Percentiles rank a stretch among this genome's conserved stretches.
phyloP scores from a whole-genome alignment of 92 coral and sea anemone species.

The Epizoanthus rinbou region DNA sequence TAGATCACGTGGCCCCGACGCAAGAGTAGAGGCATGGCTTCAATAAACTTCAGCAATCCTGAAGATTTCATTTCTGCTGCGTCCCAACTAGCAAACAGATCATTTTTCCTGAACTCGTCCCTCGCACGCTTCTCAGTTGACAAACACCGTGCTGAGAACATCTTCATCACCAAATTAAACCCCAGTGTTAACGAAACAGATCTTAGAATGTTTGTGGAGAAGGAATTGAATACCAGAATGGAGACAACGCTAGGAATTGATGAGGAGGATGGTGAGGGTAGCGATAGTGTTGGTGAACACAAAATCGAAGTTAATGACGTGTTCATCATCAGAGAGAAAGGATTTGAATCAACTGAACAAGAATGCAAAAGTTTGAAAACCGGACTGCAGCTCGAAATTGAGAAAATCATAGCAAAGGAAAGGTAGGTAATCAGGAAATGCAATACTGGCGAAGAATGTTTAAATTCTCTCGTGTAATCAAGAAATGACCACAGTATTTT shows the following conservation, averaged over 20 bases:
- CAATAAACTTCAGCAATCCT: no score
- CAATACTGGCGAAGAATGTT: neutral
- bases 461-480: no score
- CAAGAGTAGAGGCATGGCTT: no score
- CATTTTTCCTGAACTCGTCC: neutral
- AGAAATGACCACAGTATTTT: no score
- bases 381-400: neutral
- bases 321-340: conserved; percentile 9
- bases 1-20: no score
- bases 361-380: neutral
- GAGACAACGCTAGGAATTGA: neutral
- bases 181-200: conserved; percentile 2
- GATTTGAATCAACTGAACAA: conserved; percentile 12
- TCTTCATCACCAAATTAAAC: neutral
- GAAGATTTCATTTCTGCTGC: no score
- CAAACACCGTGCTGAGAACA: neutral
- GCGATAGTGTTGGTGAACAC: neutral
- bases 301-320: conserved; percentile 5
- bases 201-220: conserved; percentile 8
- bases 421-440: conserved; percentile 5
- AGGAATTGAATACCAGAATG: neutral
- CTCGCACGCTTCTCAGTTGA: neutral
- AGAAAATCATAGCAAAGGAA: neutral
- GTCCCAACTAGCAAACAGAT: no score
- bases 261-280: neutral